phyloP scores from a whole-genome alignment of 2,888 invertebrate species.

The Melieria crassipennis region DNA sequence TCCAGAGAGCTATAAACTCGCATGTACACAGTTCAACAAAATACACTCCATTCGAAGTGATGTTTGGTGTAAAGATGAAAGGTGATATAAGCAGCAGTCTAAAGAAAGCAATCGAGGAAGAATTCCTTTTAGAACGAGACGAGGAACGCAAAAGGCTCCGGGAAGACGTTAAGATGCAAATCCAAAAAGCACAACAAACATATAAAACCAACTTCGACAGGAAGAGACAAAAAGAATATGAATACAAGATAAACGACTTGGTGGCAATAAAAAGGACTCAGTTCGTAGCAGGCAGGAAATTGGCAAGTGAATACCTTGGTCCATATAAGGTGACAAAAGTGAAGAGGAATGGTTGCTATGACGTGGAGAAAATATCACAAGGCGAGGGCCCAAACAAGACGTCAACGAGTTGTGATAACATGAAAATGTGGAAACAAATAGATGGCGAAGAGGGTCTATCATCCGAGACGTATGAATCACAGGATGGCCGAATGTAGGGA shows the following conservation, averaged over 20 bases:
- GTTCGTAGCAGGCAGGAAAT: slow-evolving; percentile 35
- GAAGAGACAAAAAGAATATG: slow-evolving; percentile 19
- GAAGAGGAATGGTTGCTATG: slow-evolving; percentile 26
- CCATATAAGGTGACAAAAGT: slow-evolving; percentile 36
- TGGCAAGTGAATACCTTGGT: slow-evolving; percentile 35
- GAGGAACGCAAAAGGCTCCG: slow-evolving; percentile 20
- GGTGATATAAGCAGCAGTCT: too few relatives aligned
- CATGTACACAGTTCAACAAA: too few relatives aligned
- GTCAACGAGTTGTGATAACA: not conserved
- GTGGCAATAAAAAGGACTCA: slow-evolving; percentile 36
- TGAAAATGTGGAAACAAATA: not conserved
- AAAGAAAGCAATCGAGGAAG: too few relatives aligned
- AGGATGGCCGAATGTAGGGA: too few relatives aligned
- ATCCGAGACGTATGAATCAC: too few relatives aligned
- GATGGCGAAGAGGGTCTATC: too few relatives aligned
- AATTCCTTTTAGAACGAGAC: not conserved
- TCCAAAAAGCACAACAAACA: slow-evolving; percentile 26
- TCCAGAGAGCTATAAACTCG: too few relatives aligned
- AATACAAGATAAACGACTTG: slow-evolving; percentile 31
- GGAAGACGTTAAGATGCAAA: slow-evolving; percentile 28
- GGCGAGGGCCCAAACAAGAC: slow-evolving; percentile 2
- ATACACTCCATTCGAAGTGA: too few relatives aligned
- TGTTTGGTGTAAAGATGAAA: too few relatives aligned
- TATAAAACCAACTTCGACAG: slow-evolving; percentile 36
- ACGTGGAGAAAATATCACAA: slow-evolving; percentile 1